Percentiles rank a stretch among this genome's conserved stretches.
phyloP scores from a whole-genome alignment of 2,888 invertebrate genomes.

The Galerucella pusilla region DNA sequence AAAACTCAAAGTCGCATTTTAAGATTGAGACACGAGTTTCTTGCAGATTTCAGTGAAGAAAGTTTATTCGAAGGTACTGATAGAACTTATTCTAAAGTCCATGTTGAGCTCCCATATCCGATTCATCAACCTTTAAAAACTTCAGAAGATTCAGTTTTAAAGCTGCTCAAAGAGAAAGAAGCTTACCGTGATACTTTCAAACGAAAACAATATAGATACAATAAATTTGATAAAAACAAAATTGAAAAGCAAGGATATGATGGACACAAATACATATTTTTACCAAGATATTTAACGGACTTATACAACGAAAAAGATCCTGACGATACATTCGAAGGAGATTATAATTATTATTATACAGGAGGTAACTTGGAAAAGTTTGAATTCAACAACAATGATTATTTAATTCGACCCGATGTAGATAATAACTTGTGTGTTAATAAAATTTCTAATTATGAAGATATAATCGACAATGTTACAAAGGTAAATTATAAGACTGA shows the following conservation, averaged over 20 bases:
- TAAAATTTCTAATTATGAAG: conserved; percentile 24
- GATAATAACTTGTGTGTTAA: conserved; percentile 42
- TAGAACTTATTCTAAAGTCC: conserved; percentile 32
- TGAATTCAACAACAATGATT: conserved; percentile 36
- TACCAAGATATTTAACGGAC: conserved; percentile 46
- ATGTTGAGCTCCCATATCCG: conserved; percentile 47
- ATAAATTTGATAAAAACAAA: conserved; percentile 27
- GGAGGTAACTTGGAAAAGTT: conserved; percentile 47
- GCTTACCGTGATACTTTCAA: conserved; percentile 37
- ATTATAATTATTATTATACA: conserved; percentile 49
- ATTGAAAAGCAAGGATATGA: conserved; percentile 37
- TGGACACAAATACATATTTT: conserved; percentile 37
- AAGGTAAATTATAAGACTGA: conserved; percentile 24
- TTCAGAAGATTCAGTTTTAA: conserved; percentile 36
- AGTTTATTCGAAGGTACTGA: conserved; percentile 47
- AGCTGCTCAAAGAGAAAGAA: conserved; percentile 39
- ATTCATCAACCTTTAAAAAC: conserved; percentile 39
- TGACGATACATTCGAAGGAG: conserved; percentile 40
- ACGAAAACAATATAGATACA: conserved; percentile 29
- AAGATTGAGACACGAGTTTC: conserved; percentile 42
- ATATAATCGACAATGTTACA: conserved; percentile 15
- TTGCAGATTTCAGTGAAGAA: conserved; percentile 45
- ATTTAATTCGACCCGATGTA: conserved; percentile 44
- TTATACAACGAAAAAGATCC: conserved; percentile 46
- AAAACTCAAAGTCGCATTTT: conserved; percentile 11